Conservation (phyloP, 2,797 vertebrate genomes). For the Tapera naevia region DNA sequence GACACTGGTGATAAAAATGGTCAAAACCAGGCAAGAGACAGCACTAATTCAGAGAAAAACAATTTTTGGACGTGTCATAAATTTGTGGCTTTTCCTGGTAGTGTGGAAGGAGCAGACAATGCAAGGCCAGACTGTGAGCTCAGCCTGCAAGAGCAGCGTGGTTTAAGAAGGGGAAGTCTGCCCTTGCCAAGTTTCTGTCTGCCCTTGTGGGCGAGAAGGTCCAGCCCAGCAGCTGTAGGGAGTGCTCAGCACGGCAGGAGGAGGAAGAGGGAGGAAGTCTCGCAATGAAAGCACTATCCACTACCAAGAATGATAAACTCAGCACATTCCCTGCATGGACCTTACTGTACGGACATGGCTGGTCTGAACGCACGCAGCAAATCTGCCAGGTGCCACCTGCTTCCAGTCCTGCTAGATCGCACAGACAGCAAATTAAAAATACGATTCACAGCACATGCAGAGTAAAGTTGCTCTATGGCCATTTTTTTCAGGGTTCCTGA, state of each 20-base stretch:
- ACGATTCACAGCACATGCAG: not conserved
- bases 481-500: slow-evolving; percentile 2
- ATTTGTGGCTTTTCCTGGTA: not conserved
- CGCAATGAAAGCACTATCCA: not conserved
- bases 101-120: not conserved
- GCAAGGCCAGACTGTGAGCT: not conserved
- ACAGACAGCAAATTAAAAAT: slow-evolving; percentile 19
- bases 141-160: not conserved
- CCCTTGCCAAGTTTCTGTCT: not conserved
- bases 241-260: not conserved
- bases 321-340: not conserved
- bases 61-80: not conserved
- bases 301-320: not conserved
- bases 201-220: not conserved
- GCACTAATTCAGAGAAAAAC: not conserved
- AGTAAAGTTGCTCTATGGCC: not conserved
- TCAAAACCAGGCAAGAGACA: not conserved
- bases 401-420: not conserved
- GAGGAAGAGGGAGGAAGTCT: not conserved
- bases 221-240: rapidly evolving
- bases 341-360: not conserved
- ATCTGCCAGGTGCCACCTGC: slow-evolving; percentile 27
- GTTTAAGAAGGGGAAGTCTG: not conserved
- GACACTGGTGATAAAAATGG: not conserved
- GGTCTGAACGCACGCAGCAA: not conserved